These are phyloP conservation scores for Budorcas taxicolor DNA, from an alignment of 2,113 vertebrate genomes.

Conservation along the genomic window DNA sequence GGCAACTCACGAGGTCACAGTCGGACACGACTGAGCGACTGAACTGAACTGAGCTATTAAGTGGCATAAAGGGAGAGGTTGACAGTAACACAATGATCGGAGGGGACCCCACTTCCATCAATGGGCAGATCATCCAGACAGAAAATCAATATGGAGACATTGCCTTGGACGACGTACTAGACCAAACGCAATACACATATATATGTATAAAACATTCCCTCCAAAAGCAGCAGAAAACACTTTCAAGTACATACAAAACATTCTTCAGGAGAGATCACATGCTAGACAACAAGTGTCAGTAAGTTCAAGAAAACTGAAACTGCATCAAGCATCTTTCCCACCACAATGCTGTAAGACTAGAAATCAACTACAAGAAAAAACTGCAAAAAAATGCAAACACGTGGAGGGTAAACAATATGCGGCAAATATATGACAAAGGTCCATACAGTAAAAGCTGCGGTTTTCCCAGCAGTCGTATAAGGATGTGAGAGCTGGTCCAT, in stretches of 20 bases:
- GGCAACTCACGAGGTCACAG: no score
- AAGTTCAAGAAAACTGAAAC: not conserved
- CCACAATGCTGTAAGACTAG: not conserved
- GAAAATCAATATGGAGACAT: not conserved
- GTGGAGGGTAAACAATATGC: not conserved
- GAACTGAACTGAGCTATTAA: no score
- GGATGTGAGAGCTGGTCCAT: not conserved
- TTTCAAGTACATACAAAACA: not conserved
- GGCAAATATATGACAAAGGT: not conserved
- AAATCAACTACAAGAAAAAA: not conserved
- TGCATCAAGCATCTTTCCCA: not conserved
- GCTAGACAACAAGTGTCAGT: not conserved
- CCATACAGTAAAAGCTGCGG: not conserved
- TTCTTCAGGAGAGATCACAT: not conserved
- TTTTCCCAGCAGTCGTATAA: not conserved
- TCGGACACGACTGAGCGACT: no score
- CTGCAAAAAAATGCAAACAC: not conserved
- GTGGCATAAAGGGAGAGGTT: not conserved
- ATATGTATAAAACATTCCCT: not conserved
- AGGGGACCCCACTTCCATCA: not conserved
- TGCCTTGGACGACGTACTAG: not conserved
- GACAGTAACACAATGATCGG: not conserved
- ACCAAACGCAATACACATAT: not conserved
- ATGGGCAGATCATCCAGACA: not conserved
- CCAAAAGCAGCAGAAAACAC: not conserved